Conservation (phyloP, 1,140 invertebrate genomes). For the Bombus difficillimus region DNA sequence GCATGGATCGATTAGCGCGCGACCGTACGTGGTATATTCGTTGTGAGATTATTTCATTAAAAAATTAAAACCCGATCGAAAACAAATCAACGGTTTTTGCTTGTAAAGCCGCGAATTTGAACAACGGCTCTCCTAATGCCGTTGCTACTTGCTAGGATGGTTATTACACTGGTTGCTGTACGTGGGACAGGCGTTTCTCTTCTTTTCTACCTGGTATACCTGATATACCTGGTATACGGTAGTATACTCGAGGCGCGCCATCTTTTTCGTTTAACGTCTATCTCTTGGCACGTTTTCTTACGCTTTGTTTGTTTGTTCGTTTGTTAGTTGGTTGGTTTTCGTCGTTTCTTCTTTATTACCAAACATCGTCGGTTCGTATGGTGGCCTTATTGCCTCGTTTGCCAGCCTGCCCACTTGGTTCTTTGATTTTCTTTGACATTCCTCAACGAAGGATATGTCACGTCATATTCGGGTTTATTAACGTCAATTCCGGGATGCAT, state of each 20-base stretch:
- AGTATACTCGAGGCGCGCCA: conserved; percentile 29
- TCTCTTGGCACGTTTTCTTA: background rate
- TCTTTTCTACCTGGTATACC: background rate
- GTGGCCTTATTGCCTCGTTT: conserved; percentile 2
- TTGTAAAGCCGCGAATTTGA: conserved; percentile 78
- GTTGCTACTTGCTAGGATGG: conserved; percentile 66
- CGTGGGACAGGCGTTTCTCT: conserved; percentile 16
- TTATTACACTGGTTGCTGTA: conserved; percentile 46
- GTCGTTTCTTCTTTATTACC: too few species aligned
- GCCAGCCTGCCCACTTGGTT: conserved; percentile 32
- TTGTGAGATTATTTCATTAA: conserved; percentile 84
- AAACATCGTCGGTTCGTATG: too few species aligned
- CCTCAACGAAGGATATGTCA: conserved; percentile 49
- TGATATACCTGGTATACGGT: too few species aligned
- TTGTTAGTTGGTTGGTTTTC: too few species aligned
- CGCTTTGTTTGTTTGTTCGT: background rate
- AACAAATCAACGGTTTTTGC: conserved; percentile 80
- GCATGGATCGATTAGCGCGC: conserved; percentile 34
- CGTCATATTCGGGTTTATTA: conserved; percentile 59
- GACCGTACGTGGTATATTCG: conserved; percentile 75
- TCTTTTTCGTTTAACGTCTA: background rate
- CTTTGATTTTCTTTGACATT: background rate
- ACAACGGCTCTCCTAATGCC: conserved; percentile 75
- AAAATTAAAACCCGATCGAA: conserved; percentile 83
- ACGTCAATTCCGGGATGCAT: conserved; percentile 69